Evolutionary conservation across 2,888 invertebrate species (phyloP), one percentile per base, ranked within the genome.

Genomic region (Campaea margaritaria): DNA sequence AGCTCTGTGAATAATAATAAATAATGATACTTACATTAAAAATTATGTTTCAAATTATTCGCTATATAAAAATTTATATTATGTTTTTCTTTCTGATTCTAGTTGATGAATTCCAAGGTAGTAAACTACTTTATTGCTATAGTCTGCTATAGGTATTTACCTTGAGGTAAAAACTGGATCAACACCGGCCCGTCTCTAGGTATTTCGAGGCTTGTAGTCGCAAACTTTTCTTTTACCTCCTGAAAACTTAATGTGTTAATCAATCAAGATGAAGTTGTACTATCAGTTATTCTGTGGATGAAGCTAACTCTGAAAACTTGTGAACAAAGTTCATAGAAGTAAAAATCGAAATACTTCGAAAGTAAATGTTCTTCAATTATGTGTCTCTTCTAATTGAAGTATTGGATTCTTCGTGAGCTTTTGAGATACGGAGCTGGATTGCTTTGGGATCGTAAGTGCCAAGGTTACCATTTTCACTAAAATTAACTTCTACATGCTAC

Each of bases 201-300:
- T 51, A 31, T 36, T 45, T 34, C 14, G 12, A 13, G 28, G 13
- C 43, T 43, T 34, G n/a, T 31, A 34, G 38, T 13, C 3, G 31
- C 14, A 21, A 57, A 58, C 58, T 58, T 58, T 58, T 41, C 52
- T 47, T 43, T 58, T 44, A 52, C 58, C 58, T 58, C 44, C 31
- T 52, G 52, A 52, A 52, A 58, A 53, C 47, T 48, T 58, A 58
- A 58, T 52, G 52, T 38, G 11, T 28, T 48, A 48, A 58, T 58
- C 52, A 58, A 58, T 53, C 58, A 58, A 27, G 58, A 21, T 47
- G 5, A 21, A 21, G 21, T 21, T 21, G 21, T 21, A 21, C 21
- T 21, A 2, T 21, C 21, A 21, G 21, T 21, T 21, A 21, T 21
- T 21, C 21, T 21, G 21, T 21, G 5, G 21, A 5, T 21, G 39